These are phyloP conservation scores for Carposina sasakii DNA, from an alignment of 1,140 invertebrate species.

Conservation along the genomic window DNA sequence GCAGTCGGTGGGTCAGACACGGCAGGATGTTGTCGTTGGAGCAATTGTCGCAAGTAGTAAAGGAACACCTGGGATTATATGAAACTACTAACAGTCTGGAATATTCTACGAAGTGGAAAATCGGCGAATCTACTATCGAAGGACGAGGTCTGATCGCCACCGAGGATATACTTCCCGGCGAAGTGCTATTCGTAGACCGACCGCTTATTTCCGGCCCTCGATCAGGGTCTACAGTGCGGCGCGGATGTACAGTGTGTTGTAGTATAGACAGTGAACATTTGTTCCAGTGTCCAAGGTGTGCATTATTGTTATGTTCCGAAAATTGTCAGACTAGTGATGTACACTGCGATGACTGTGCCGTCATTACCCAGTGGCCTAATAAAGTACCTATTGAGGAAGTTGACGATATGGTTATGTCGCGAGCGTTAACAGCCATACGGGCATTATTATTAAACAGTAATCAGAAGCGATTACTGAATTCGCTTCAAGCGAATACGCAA, in stretches of 20 bases:
- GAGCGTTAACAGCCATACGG: slow-evolving; percentile 75
- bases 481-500: slow-evolving; percentile 73
- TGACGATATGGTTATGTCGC: slow-evolving; percentile 62
- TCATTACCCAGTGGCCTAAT: slow-evolving; percentile 71
- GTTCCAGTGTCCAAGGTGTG: slow-evolving; percentile 73
- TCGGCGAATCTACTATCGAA: slow-evolving; percentile 71
- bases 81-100: slow-evolving; percentile 27
- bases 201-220: slow-evolving; percentile 78
- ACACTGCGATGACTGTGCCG: slow-evolving; percentile 75
- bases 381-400: slow-evolving; percentile 67
- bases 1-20: slow-evolving; percentile 45
- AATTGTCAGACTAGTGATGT: slow-evolving; percentile 70
- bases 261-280: slow-evolving; percentile 60
- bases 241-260: slow-evolving; percentile 74
- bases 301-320: slow-evolving; percentile 74
- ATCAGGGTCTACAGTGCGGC: slow-evolving; percentile 53
- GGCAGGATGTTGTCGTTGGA: slow-evolving; percentile 67
- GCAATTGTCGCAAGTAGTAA: slow-evolving; percentile 61
- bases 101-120: slow-evolving; percentile 53
- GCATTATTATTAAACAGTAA: slow-evolving; percentile 72
- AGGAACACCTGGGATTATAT: slow-evolving; percentile 51
- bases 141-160: slow-evolving; percentile 80
- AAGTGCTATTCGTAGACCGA: slow-evolving; percentile 79
- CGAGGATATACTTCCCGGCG: slow-evolving; percentile 75
- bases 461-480: slow-evolving; percentile 71